Conservation (phyloP, 2,888 invertebrate species). For the Pristionchus entomophagus region DNA sequence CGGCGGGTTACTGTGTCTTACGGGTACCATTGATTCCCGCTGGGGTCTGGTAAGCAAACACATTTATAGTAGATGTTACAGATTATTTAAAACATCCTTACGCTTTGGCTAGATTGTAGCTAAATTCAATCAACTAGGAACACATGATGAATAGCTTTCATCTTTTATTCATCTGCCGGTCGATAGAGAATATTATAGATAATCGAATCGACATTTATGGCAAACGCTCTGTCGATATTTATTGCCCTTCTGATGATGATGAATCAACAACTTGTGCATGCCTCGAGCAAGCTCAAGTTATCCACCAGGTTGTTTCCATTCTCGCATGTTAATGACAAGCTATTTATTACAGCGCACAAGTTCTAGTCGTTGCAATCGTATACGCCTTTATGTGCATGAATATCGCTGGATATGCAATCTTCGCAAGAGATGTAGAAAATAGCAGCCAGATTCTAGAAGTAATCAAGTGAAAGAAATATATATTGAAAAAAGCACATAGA, state of each 20-base stretch:
- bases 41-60: neutral
- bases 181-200: neutral
- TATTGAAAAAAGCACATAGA: neutral
- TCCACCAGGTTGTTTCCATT: neutral
- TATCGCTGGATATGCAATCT: neutral
- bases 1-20: neutral
- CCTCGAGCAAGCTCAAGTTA: neutral
- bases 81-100: neutral
- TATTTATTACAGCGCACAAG: neutral
- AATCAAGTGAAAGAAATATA: neutral
- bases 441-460: neutral
- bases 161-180: neutral
- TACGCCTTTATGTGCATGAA: constrained; percentile 9
- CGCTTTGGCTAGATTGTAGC: neutral
- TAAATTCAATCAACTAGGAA: neutral
- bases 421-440: constrained; percentile 8
- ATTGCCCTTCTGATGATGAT: constrained; percentile 1
- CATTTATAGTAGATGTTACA: neutral
- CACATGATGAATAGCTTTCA: neutral
- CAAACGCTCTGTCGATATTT: neutral
- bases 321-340: neutral
- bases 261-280: neutral
- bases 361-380: neutral
- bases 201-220: constrained; percentile 25
- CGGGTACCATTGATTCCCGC: neutral